These are phyloP conservation scores for Phengaris arion DNA, from an alignment of 2,888 invertebrate species.

Conservation along the genomic window DNA sequence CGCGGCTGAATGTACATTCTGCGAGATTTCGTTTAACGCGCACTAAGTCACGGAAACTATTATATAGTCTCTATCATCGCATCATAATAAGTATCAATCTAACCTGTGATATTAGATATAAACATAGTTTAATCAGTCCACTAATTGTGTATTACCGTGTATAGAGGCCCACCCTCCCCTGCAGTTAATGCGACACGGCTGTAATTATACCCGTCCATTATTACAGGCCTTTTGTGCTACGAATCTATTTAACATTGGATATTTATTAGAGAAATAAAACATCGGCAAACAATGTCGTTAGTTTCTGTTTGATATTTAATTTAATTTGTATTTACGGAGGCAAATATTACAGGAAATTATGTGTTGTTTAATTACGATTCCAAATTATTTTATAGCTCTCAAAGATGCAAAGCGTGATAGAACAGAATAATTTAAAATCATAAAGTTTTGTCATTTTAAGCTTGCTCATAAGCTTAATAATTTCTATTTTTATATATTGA, in stretches of 20 bases:
- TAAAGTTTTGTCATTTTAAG: too few species aligned
- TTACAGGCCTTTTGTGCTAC: constrained; percentile 54
- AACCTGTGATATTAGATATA: neutral
- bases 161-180: constrained; percentile 39
- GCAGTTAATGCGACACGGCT: constrained; percentile 55
- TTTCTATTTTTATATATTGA: too few species aligned
- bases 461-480: too few species aligned
- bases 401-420: too few species aligned
- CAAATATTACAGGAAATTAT: neutral
- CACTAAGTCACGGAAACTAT: too few species aligned
- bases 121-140: constrained; percentile 7
- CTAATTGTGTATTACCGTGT: constrained; percentile 31
- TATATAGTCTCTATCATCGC: neutral
- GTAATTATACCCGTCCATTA: constrained; percentile 65
- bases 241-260: constrained; percentile 14
- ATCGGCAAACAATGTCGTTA: neutral
- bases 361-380: too few species aligned
- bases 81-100: neutral
- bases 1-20: too few species aligned
- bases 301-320: neutral
- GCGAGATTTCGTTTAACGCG: too few species aligned
- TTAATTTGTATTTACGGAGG: neutral
- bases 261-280: constrained; percentile 25
- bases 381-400: neutral
- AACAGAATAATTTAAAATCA: too few species aligned